These are phyloP conservation scores for Arnoldichthys spilopterus DNA, from an alignment of 2,797 vertebrate genomes.

Conservation along the genomic window DNA sequence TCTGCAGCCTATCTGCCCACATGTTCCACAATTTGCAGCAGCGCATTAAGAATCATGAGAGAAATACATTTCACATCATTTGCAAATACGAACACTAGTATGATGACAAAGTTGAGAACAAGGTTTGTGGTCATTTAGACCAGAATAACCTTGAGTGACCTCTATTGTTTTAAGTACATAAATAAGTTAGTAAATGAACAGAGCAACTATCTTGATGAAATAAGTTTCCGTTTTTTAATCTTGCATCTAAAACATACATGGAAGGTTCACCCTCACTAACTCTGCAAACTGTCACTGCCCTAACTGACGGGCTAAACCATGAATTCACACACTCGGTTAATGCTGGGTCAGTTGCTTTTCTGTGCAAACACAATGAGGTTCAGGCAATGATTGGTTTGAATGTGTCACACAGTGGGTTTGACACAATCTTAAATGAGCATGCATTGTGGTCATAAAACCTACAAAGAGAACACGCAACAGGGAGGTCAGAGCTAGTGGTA, in stretches of 20 bases:
- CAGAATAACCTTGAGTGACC: not conserved
- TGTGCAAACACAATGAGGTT: constrained; percentile 7
- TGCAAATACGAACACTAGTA: not conserved
- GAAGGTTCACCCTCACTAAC: no score
- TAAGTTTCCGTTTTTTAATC: no score
- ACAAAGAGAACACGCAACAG: not conserved
- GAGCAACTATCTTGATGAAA: not conserved
- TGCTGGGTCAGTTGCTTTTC: not conserved
- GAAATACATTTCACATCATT: constrained; percentile 11
- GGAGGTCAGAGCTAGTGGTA: not conserved
- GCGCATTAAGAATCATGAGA: not conserved
- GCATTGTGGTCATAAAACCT: constrained; percentile 15
- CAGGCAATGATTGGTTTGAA: not conserved
- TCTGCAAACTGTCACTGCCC: not conserved
- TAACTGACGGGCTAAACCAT: not conserved
- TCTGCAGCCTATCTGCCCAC: not conserved
- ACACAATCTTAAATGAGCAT: constrained; percentile 24
- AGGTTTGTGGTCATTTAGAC: no score
- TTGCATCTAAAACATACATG: no score
- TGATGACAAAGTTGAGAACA: not conserved
- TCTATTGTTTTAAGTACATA: not conserved
- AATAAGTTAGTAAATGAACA: not conserved
- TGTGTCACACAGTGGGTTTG: not conserved
- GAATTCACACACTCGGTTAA: constrained; percentile 13
- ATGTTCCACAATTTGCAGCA: not conserved